Evolutionary conservation across 2,113 vertebrate species (phyloP).

Genomic region (Raja brachyura): DNA sequence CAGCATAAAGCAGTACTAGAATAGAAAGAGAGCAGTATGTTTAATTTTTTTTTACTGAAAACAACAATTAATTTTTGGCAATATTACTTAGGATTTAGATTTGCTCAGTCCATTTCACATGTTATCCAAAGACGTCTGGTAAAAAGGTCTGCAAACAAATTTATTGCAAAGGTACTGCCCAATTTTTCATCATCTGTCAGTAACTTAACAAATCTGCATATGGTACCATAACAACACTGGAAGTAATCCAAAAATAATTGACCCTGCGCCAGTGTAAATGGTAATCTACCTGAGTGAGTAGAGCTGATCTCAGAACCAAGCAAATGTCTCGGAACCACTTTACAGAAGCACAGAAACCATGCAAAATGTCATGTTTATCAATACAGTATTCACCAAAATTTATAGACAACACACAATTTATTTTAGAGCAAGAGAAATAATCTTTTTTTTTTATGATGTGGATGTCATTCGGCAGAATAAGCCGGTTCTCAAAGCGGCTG

Average conservation of each 20-base stretch:
- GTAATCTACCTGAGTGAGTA: background rate
- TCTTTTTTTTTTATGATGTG: too few relatives aligned
- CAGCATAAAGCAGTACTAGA: background rate
- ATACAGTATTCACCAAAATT: background rate
- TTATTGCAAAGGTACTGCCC: background rate
- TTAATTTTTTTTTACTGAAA: background rate
- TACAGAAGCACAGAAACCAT: background rate
- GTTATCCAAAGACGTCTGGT: background rate
- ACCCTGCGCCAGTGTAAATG: background rate
- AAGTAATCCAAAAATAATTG: background rate
- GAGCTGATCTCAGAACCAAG: background rate
- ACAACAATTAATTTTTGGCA: background rate
- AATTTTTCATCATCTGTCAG: background rate
- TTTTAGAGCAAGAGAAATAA: background rate
- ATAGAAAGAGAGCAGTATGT: background rate
- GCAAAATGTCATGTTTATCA: background rate
- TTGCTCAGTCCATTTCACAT: background rate
- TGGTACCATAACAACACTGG: constrained; percentile 12
- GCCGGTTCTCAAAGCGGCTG: too few relatives aligned
- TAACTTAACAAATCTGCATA: background rate
- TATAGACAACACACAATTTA: background rate
- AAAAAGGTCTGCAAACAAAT: background rate
- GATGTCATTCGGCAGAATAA: too few relatives aligned
- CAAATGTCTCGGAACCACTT: background rate
- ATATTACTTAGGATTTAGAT: background rate